These are phyloP conservation scores for Miniopterus natalensis DNA, from an alignment of 2,113 vertebrate species.

Conservation along the genomic window DNA sequence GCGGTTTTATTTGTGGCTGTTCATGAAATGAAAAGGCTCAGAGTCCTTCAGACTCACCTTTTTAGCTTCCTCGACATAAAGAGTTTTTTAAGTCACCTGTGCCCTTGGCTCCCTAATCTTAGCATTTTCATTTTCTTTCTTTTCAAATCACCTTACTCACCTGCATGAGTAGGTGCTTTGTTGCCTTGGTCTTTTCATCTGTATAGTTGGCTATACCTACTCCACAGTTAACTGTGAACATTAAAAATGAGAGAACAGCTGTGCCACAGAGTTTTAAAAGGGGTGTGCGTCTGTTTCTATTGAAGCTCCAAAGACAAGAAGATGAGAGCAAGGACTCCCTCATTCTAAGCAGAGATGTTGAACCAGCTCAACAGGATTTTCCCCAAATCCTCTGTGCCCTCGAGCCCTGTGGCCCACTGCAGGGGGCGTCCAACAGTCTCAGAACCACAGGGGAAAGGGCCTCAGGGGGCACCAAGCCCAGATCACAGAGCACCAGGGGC, in stretches of 20 bases:
- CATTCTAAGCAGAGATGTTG: neutral
- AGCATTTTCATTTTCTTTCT: conserved; percentile 46
- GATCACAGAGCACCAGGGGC: neutral
- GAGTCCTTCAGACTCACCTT: neutral
- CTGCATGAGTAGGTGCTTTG: neutral
- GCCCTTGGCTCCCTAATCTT: conserved; percentile 12
- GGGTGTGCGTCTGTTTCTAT: neutral
- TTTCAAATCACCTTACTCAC: conserved; percentile 26
- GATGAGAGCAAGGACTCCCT: neutral
- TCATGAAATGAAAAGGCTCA: neutral
- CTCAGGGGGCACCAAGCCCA: neutral
- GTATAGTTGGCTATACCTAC: neutral
- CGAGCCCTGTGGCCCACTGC: neutral
- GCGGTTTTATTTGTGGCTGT: neutral
- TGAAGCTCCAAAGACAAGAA: neutral
- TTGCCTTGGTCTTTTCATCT: neutral
- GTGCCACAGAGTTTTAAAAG: neutral
- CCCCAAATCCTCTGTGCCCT: neutral
- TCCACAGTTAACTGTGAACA: neutral
- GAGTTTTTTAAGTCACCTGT: neutral
- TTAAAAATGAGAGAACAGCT: neutral
- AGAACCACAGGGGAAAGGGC: neutral
- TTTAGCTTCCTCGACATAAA: neutral
- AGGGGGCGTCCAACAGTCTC: neutral
- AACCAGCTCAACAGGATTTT: neutral